These are phyloP conservation scores for Pseudomyrmex cubaensis DNA, from an alignment of 1,140 invertebrate species.

Conservation along the genomic window DNA sequence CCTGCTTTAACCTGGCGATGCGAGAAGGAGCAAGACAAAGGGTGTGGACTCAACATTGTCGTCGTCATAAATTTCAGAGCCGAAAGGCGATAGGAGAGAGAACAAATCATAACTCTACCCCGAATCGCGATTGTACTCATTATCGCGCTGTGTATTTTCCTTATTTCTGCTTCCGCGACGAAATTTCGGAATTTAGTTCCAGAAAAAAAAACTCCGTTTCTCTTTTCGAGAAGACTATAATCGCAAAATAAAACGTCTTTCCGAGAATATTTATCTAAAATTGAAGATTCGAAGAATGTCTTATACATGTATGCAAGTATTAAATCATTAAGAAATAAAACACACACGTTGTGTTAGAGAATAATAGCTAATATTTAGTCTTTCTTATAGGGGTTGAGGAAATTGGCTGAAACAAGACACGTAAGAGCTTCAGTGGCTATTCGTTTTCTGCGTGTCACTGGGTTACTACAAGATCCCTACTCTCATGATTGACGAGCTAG, in stretches of 20 bases:
- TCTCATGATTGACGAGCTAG: constrained; percentile 19
- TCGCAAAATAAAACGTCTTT: background rate
- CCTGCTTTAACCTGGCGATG: constrained; percentile 40
- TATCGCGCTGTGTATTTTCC: background rate
- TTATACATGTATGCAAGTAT: too few species aligned
- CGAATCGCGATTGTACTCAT: constrained; percentile 35
- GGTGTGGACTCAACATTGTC: constrained; percentile 1
- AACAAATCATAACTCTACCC: constrained; percentile 44
- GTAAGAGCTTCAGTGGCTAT: background rate
- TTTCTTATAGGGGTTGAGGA: background rate
- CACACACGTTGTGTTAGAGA: background rate
- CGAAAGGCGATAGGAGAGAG: constrained; percentile 28
- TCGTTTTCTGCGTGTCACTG: constrained; percentile 33
- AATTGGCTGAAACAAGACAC: background rate
- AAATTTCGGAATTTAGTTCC: background rate
- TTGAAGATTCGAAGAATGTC: background rate
- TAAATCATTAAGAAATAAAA: background rate
- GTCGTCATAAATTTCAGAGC: constrained; percentile 37
- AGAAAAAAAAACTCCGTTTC: too few species aligned
- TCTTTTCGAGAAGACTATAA: too few species aligned
- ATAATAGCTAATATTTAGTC: background rate
- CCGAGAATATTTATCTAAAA: background rate
- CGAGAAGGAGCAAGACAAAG: background rate
- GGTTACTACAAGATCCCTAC: constrained; percentile 34
- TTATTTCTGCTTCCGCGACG: background rate